phyloP scores from a whole-genome alignment of 2,888 invertebrate genomes.

The Heliconius erato region DNA sequence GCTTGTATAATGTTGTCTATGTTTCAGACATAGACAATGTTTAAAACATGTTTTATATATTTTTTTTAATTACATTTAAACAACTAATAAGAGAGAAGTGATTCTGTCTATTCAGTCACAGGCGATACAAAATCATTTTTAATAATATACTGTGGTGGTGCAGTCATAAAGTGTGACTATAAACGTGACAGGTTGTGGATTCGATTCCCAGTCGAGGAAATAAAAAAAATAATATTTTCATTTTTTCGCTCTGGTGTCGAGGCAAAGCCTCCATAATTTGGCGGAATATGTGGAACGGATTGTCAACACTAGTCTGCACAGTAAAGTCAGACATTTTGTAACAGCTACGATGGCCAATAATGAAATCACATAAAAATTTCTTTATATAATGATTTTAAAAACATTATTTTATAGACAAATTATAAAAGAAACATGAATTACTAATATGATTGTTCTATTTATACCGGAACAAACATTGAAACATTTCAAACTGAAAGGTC shows the following conservation, averaged over 20 bases:
- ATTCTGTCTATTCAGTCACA: neutral
- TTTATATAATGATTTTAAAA: neutral
- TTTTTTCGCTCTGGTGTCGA: no score
- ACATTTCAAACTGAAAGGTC: conserved; percentile 79
- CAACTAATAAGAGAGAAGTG: neutral
- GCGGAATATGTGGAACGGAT: no score
- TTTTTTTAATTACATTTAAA: neutral
- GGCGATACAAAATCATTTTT: neutral
- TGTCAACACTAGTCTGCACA: no score
- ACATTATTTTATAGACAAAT: neutral
- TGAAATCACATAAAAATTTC: neutral
- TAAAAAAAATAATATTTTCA: no score
- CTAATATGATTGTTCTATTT: conserved; percentile 13
- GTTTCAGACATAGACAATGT: no score
- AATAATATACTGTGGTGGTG: no score
- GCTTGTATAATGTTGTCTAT: neutral
- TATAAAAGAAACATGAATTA: conserved; percentile 17
- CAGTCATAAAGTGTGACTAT: no score
- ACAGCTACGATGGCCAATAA: no score
- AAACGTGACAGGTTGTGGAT: no score
- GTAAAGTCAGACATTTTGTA: no score
- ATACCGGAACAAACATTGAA: conserved; percentile 66
- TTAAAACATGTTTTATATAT: neutral
- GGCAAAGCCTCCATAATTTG: no score
- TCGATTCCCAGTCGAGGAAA: no score